Evolutionary conservation across 2,113 vertebrate genomes (phyloP).

Genomic region (Paradisaea rubra): DNA sequence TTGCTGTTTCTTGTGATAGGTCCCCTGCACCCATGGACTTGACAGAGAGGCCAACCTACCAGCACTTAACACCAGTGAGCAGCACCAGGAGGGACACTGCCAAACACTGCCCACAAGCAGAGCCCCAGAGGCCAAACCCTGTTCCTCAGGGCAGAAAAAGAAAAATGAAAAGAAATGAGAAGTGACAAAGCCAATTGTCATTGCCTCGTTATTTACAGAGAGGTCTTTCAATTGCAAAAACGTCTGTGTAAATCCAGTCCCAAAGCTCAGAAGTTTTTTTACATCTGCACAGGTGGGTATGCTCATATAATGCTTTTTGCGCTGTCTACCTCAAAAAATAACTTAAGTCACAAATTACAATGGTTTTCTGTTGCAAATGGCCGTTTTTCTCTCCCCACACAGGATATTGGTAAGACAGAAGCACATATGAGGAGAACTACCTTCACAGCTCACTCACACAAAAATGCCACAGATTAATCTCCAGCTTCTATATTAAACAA

Average conservation of each 20-base stretch:
- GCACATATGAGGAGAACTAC: not conserved
- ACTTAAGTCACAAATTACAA: not conserved
- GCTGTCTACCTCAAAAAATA: not conserved
- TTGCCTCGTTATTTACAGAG: not conserved
- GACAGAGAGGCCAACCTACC: not conserved
- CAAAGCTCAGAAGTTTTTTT: not conserved
- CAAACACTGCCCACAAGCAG: not conserved
- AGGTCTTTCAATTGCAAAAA: not conserved
- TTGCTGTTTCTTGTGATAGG: not conserved
- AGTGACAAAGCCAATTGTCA: not conserved
- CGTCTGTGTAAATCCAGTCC: not conserved
- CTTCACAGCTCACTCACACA: not conserved
- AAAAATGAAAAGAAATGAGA: not conserved
- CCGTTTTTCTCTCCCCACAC: not conserved
- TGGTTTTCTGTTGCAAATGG: not conserved
- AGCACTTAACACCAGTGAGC: not conserved
- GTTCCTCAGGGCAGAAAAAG: not conserved
- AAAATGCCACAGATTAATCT: not conserved
- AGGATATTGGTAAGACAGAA: conserved; percentile 21
- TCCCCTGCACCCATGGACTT: not conserved
- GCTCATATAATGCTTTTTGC: not conserved
- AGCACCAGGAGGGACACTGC: not conserved
- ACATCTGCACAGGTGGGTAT: not conserved
- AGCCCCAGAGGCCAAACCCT: not conserved
- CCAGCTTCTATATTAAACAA: not conserved